phyloP scores from a whole-genome alignment of 2,888 invertebrate species.

The Drosophila conformis region DNA sequence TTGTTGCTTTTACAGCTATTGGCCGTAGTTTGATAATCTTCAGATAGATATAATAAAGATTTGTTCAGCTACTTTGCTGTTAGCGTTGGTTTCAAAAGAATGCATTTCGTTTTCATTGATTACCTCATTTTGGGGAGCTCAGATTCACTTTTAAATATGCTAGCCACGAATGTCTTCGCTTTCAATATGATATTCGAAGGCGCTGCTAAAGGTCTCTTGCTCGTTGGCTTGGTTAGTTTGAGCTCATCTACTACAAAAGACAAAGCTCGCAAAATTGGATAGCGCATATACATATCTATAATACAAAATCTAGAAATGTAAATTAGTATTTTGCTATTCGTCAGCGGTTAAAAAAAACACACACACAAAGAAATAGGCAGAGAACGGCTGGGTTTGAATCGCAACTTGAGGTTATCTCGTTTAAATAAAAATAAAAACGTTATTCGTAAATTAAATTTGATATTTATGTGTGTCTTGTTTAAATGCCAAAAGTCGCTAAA shows the following conservation, averaged over 20 bases:
- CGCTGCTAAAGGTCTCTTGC: slow-evolving; percentile 20
- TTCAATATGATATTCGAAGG: slow-evolving; percentile 9
- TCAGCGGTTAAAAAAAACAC: slow-evolving; percentile 35
- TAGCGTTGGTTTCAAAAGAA: not conserved
- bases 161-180: slow-evolving; percentile 30
- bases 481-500: slow-evolving; percentile 68
- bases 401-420: slow-evolving; percentile 32
- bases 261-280: slow-evolving; percentile 19
- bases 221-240: slow-evolving; percentile 7
- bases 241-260: slow-evolving; percentile 14
- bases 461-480: slow-evolving; percentile 9
- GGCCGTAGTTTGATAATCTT: slow-evolving; percentile 2
- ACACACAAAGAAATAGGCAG: slow-evolving; percentile 31
- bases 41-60: not conserved
- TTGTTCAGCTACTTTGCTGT: not conserved
- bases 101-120: slow-evolving; percentile 26
- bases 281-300: slow-evolving; percentile 39
- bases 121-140: slow-evolving; percentile 18
- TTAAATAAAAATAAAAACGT: slow-evolving; percentile 61
- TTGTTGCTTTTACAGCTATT: slow-evolving; percentile 27
- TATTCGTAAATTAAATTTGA: slow-evolving; percentile 29
- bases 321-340: slow-evolving; percentile 55
- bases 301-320: slow-evolving; percentile 70
- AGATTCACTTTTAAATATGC: slow-evolving; percentile 36
- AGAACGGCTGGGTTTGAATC: slow-evolving; percentile 26